Conservation (phyloP, 1,140 invertebrate genomes). For the Penaeus indicus region DNA sequence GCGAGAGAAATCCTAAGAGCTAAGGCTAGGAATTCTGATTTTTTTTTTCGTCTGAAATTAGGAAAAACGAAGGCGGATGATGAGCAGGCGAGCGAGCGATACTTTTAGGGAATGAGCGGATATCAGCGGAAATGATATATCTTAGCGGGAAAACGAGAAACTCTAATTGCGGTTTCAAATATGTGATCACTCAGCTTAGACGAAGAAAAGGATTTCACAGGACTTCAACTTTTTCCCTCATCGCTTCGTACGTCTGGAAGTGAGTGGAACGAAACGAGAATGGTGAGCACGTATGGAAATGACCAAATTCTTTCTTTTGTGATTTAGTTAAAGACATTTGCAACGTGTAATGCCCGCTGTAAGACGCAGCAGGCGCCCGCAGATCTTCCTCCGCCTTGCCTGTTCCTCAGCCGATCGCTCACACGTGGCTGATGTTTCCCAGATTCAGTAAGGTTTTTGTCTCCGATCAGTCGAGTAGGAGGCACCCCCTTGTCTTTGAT, state of each 20-base stretch:
- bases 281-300: no score
- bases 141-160: slow-evolving; percentile 59
- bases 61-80: no score
- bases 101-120: slow-evolving; percentile 50
- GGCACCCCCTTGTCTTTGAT: slow-evolving; percentile 60
- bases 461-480: slow-evolving; percentile 32
- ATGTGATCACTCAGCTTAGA: slow-evolving; percentile 60
- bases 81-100: slow-evolving; percentile 17
- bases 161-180: slow-evolving; percentile 64
- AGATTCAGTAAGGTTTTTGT: background rate
- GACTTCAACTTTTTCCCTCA: background rate
- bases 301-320: background rate
- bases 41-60: no score
- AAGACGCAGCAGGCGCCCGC: background rate
- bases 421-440: slow-evolving; percentile 2
- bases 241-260: background rate
- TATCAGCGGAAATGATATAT: slow-evolving; percentile 40
- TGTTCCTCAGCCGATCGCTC: background rate
- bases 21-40: no score
- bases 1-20: no score
- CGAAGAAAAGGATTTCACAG: slow-evolving; percentile 26
- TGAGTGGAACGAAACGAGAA: no score
- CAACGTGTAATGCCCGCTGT: background rate
- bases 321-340: background rate
- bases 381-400: background rate